Evolutionary conservation across 2,797 vertebrate species (phyloP).

Genomic region (Enteromius trimaculatus): DNA sequence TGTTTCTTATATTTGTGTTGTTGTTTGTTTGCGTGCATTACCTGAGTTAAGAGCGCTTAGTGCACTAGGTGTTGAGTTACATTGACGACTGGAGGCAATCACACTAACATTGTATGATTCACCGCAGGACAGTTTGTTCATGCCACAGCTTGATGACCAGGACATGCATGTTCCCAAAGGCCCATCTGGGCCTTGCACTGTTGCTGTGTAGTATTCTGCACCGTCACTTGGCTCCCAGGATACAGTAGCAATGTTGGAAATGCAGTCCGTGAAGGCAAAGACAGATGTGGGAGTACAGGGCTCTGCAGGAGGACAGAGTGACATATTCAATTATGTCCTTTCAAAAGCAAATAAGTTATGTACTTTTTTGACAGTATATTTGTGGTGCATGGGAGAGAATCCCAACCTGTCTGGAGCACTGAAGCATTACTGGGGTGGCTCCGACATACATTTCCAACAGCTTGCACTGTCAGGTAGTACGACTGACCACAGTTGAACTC

Average conservation of each 20-base stretch:
- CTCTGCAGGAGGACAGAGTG: conserved; percentile 60
- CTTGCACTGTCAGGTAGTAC: conserved; percentile 76
- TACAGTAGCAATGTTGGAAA: conserved; percentile 74
- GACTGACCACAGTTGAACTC: conserved; percentile 76
- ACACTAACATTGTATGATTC: conserved; percentile 75
- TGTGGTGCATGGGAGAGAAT: background rate
- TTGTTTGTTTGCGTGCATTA: conserved; percentile 52
- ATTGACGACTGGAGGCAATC: conserved; percentile 67
- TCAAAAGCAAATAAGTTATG: background rate
- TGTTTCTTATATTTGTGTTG: background rate
- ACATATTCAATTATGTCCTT: background rate
- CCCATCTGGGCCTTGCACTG: conserved; percentile 60
- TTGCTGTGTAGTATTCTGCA: conserved; percentile 74
- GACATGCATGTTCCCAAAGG: conserved; percentile 70
- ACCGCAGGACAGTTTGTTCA: conserved; percentile 74
- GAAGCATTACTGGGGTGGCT: conserved; percentile 67
- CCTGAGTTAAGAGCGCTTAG: conserved; percentile 71
- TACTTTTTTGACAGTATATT: background rate
- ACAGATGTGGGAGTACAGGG: conserved; percentile 75
- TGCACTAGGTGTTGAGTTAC: conserved; percentile 71
- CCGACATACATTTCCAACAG: conserved; percentile 69
- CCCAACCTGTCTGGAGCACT: conserved; percentile 72
- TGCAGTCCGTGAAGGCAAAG: conserved; percentile 73
- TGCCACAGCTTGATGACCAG: conserved; percentile 69
- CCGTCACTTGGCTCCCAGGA: conserved; percentile 72